phyloP scores from a whole-genome alignment of 2,113 vertebrate species.

The Meriones unguiculatus region DNA sequence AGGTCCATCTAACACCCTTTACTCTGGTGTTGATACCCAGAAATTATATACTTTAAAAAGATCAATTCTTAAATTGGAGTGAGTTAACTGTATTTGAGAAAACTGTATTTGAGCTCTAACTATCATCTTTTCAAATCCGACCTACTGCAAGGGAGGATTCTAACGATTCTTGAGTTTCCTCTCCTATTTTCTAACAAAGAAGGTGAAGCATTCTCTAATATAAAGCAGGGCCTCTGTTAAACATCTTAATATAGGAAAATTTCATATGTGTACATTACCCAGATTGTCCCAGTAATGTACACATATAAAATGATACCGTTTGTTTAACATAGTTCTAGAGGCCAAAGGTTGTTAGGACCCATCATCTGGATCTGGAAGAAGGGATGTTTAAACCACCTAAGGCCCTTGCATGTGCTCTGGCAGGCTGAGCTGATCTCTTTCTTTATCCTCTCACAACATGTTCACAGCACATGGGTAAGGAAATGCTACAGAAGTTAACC shows the following conservation, averaged over 20 bases:
- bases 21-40: background rate
- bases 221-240: constrained; percentile 54
- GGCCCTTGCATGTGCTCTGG: background rate
- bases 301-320: constrained; percentile 30
- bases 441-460: background rate
- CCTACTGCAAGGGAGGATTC: constrained; percentile 71
- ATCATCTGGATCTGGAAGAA: background rate
- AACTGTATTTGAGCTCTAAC: constrained; percentile 41
- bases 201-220: constrained; percentile 54
- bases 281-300: background rate
- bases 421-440: background rate
- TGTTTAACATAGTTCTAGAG: background rate
- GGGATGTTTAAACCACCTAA: background rate
- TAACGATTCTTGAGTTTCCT: constrained; percentile 67
- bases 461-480: background rate
- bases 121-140: constrained; percentile 64
- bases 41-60: constrained; percentile 50
- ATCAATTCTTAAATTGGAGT: constrained; percentile 57
- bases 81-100: constrained; percentile 55
- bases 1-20: constrained; percentile 4
- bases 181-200: constrained; percentile 66
- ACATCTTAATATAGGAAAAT: constrained; percentile 51
- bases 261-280: too few relatives aligned
- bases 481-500: constrained; percentile 38
- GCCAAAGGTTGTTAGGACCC: background rate